phyloP scores from a whole-genome alignment of 2,797 vertebrate genomes.

The Dendrocincla tyrannina region DNA sequence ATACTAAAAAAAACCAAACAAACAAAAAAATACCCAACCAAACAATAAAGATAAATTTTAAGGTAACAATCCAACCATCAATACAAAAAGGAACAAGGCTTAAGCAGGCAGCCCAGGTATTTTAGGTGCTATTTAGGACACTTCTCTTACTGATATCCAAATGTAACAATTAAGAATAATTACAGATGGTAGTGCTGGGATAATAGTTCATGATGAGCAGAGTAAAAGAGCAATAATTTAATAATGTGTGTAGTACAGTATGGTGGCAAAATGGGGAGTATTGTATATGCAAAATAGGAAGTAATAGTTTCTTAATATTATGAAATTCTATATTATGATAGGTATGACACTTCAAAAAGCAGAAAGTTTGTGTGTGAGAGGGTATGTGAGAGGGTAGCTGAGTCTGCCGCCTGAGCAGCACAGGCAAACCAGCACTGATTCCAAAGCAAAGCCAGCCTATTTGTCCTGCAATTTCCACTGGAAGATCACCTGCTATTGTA shows the following conservation, averaged over 20 bases:
- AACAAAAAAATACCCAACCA: background rate
- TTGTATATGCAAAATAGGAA: background rate
- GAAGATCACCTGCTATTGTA: background rate
- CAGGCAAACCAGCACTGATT: background rate
- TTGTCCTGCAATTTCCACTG: background rate
- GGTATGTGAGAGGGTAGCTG: background rate
- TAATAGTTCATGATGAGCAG: background rate
- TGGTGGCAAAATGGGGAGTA: background rate
- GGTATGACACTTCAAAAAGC: background rate
- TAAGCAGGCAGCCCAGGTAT: background rate
- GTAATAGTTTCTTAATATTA: background rate
- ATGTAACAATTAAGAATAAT: background rate
- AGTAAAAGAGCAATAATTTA: background rate
- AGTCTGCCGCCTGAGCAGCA: background rate
- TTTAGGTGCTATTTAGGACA: slow-evolving; percentile 3
- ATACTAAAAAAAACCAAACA: background rate
- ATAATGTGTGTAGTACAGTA: background rate
- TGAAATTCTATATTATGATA: background rate
- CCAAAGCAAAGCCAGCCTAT: background rate
- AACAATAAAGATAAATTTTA: background rate
- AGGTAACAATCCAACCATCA: background rate
- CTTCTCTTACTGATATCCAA: slow-evolving; percentile 14
- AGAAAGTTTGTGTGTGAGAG: background rate
- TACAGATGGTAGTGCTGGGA: background rate
- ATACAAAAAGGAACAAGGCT: background rate